phyloP scores from a whole-genome alignment of 2,888 invertebrate genomes.

The Halictus ligatus region DNA sequence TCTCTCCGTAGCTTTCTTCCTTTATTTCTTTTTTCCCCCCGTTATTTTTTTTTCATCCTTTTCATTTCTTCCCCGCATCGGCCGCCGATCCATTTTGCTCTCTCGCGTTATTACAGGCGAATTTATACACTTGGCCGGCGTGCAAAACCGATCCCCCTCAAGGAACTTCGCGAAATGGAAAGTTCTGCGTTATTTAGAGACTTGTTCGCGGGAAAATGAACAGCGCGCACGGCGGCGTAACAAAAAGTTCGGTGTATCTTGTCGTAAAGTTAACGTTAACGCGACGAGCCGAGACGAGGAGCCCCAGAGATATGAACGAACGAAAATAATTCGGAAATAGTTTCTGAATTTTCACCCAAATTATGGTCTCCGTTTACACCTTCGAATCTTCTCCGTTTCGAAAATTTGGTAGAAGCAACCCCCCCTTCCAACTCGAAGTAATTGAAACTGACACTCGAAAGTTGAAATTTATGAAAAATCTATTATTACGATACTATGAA shows the following conservation, averaged over 20 bases:
- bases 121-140: conserved; percentile 40
- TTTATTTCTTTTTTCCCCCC: too few species aligned
- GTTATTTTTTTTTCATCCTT: not conserved
- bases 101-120: conserved; percentile 14
- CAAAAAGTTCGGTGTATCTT: not conserved
- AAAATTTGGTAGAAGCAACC: not conserved
- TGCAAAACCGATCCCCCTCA: conserved; percentile 1
- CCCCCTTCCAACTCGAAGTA: not conserved
- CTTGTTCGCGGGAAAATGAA: not conserved
- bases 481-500: not conserved
- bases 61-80: not conserved
- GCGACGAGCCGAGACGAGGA: not conserved
- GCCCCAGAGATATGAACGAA: not conserved
- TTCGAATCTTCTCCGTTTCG: too few species aligned
- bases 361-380: not conserved
- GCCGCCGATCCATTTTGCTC: conserved; percentile 22
- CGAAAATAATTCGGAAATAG: not conserved
- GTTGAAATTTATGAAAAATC: not conserved
- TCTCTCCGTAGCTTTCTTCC: not conserved
- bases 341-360: not conserved
- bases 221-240: not conserved
- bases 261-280: not conserved
- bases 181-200: conserved; percentile 26
- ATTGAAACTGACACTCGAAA: not conserved
- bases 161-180: conserved; percentile 19